phyloP scores from a whole-genome alignment of 1,140 invertebrate species.

The Drosophila ambigua region DNA sequence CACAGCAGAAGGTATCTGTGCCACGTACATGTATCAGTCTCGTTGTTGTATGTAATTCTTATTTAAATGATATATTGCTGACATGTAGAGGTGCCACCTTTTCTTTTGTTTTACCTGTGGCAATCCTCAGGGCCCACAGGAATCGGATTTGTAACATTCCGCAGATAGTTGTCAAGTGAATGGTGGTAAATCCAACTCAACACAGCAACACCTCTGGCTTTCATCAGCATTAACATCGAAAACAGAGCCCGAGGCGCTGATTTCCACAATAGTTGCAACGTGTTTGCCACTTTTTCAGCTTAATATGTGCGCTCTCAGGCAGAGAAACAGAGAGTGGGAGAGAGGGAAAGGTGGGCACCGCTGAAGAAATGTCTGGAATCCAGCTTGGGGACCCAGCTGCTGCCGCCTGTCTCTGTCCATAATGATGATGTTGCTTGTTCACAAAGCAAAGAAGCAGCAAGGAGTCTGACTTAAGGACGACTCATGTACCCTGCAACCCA shows the following conservation, averaged over 20 bases:
- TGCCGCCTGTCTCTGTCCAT: slow-evolving; percentile 1
- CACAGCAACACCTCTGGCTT: slow-evolving; percentile 12
- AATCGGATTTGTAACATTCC: too few relatives aligned
- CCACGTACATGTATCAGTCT: too few relatives aligned
- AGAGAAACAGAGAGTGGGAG: not conserved
- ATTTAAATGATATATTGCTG: too few relatives aligned
- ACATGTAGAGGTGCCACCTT: too few relatives aligned
- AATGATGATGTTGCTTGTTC: slow-evolving; percentile 35
- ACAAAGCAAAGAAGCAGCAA: not conserved
- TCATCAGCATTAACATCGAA: slow-evolving; percentile 18
- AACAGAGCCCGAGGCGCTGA: not conserved
- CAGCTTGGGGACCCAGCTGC: not conserved
- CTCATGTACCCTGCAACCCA: too few relatives aligned
- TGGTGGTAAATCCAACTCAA: not conserved
- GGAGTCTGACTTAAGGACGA: too few relatives aligned
- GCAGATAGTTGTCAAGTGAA: too few relatives aligned
- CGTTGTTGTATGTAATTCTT: too few relatives aligned
- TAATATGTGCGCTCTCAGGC: slow-evolving; percentile 1
- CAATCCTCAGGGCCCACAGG: too few relatives aligned
- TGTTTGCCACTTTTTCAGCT: slow-evolving; percentile 14
- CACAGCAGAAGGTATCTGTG: too few relatives aligned
- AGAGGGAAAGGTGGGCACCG: not conserved
- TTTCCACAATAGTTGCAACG: slow-evolving; percentile 20
- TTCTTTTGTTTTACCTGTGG: too few relatives aligned
- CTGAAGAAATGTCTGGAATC: not conserved